These are phyloP conservation scores for Drosophila prolongata DNA, from an alignment of 2,888 invertebrate species.

Conservation along the genomic window DNA sequence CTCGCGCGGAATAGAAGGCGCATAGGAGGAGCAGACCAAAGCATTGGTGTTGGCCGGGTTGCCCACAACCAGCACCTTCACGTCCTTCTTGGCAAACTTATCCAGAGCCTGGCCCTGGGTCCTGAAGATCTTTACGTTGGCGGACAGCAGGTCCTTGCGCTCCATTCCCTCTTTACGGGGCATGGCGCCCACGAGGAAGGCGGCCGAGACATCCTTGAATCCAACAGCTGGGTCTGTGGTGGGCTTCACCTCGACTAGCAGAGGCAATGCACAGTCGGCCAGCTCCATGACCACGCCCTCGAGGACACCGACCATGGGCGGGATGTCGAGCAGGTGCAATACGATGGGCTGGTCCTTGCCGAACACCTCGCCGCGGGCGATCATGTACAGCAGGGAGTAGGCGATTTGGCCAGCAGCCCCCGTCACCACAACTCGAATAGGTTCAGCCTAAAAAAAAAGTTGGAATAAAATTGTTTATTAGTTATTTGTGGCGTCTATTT, in stretches of 20 bases:
- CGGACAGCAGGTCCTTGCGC: constrained; percentile 97
- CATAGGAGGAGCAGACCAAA: constrained; percentile 96
- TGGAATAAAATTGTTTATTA: neutral
- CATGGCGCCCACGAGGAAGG: constrained; percentile 99
- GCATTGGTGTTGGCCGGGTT: constrained; percentile 99
- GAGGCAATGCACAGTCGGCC: constrained; percentile 96
- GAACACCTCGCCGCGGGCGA: constrained; percentile 98
- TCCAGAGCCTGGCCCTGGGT: constrained; percentile 97
- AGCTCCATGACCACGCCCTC: constrained; percentile 99
- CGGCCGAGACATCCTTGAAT: constrained; percentile 98
- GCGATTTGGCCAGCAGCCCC: constrained; percentile 99
- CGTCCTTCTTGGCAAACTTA: constrained; percentile 94
- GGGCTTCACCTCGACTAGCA: constrained; percentile 92
- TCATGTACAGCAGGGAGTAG: constrained; percentile 96
- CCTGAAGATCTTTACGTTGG: constrained; percentile 99
- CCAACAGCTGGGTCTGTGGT: constrained; percentile 95
- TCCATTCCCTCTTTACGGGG: constrained; percentile 99
- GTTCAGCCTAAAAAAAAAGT: constrained; percentile 87
- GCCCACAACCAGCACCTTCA: constrained; percentile 98
- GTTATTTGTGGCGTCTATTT: neutral
- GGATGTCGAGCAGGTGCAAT: constrained; percentile 96
- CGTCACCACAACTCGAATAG: constrained; percentile 97
- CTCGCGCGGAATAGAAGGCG: constrained; percentile 96
- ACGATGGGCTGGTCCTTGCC: constrained; percentile 94
- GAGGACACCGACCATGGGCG: constrained; percentile 97